Evolutionary conservation across 2,888 invertebrate genomes (phyloP).

Genomic region (Pemphredon lugubris): DNA sequence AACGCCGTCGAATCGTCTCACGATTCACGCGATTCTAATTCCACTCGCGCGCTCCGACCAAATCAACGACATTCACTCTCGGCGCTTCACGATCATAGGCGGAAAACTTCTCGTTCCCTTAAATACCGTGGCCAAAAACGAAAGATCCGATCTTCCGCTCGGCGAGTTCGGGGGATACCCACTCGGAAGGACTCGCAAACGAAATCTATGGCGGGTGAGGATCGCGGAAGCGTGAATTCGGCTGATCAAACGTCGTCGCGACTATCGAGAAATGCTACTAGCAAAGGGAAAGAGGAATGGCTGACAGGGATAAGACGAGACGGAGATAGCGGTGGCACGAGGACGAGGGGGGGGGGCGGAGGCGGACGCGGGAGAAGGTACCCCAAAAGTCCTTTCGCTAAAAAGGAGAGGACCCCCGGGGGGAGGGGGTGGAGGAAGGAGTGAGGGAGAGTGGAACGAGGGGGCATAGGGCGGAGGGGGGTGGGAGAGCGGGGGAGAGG

Average conservation of each 20-base stretch:
- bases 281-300: conserved; percentile 27
- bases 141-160: conserved; percentile 48
- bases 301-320: conserved; percentile 4
- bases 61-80: no score
- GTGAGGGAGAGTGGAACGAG: conserved; percentile 19
- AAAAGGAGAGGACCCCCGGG: conserved; percentile 35
- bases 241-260: conserved; percentile 68
- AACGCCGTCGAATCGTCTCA: no score
- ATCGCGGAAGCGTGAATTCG: conserved; percentile 62
- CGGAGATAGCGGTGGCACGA: conserved; percentile 16
- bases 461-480: conserved; percentile 17
- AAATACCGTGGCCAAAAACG: background rate
- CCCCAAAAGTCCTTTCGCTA: conserved; percentile 56
- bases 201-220: conserved; percentile 43
- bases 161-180: conserved; percentile 19
- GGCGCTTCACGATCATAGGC: no score
- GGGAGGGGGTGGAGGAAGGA: conserved; percentile 18
- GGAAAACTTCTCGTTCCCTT: no score
- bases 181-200: conserved; percentile 42
- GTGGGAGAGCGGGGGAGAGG: conserved; percentile 31
- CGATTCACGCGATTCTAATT: no score
- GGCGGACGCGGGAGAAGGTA: conserved; percentile 25
- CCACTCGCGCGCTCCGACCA: no score
- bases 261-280: conserved; percentile 54
- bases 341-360: conserved; percentile 13